Evolutionary conservation across 2,888 invertebrate genomes (phyloP), one percentile per base, ranked within the genome.

Genomic region (Nudaria mundana): DNA sequence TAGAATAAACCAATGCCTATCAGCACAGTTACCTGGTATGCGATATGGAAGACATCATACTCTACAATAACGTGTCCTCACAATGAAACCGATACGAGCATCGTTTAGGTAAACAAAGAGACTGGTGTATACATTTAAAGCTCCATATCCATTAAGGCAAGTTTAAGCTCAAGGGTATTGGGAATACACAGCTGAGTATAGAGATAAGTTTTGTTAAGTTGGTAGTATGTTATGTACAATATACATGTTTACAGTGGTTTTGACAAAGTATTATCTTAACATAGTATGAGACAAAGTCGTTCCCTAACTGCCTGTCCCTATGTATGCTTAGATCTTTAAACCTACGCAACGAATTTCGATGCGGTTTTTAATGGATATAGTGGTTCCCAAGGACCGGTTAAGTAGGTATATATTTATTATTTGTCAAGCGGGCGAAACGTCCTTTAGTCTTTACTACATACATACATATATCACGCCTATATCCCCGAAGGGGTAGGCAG

Each of bases 81-180:
- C 39, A 30, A 40, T 40, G 29, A 34, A 40, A 30, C 10, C 34
- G 16, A 40, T 40, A 30, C 30, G 34, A 34, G 18, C 34, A 40
- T 34, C 34, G 34, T 40, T 40, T 34, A 39, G 33, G 40, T 40
- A 40, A 23, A 40, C 40, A 34, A 34, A 34, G 20, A 32, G 12
- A 28, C 16, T 11, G 10, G 15, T 29, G 29, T 28, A 33, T 39
- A 33, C 15, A 33, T 32, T 22, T 39, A 33, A 29, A 12, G 33
- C 13, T 28, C 11, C 1, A 15, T 18, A 22, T 39, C 13, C 16
- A 33, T 10, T 29, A 23, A 11, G n/a, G 5, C 15, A 3, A 22
- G 8, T 8, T 12, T 30, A 23, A 20, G 15, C 14, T 35, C 13
- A 10, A 26, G 28, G 29, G 20, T 18, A 18, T 36, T 7, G 14